phyloP scores from a whole-genome alignment of 2,797 vertebrate species.

The Rhinophrynus dorsalis region DNA sequence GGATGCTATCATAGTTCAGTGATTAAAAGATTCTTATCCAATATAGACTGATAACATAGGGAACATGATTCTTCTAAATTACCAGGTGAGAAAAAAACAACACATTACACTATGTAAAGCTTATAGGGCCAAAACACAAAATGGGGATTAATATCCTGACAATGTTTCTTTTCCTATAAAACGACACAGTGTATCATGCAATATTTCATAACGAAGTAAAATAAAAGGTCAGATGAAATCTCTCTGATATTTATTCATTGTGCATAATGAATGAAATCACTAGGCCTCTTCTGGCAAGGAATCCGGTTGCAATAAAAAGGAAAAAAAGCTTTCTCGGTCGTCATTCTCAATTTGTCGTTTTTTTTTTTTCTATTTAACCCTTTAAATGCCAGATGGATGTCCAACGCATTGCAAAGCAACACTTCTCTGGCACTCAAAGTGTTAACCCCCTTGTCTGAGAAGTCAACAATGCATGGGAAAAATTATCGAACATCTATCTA shows the following conservation, averaged over 20 bases:
- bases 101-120: constrained; percentile 42
- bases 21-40: constrained; percentile 38
- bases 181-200: constrained; percentile 45
- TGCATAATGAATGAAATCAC: constrained; percentile 41
- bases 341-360: no score
- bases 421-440: no score
- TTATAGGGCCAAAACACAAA: constrained; percentile 48
- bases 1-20: no score
- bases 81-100: neutral
- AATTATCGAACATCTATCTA: no score
- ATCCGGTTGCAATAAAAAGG: constrained; percentile 13
- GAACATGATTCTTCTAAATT: constrained; percentile 22
- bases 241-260: constrained; percentile 48
- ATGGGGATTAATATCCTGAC: constrained; percentile 49
- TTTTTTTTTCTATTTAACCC: no score
- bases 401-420: no score
- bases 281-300: constrained; percentile 28
- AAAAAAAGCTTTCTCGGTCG: neutral
- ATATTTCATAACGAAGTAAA: constrained; percentile 50
- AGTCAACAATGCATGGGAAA: no score
- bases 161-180: constrained; percentile 49
- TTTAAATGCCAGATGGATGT: no score
- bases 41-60: constrained; percentile 29
- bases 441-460: no score
- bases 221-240: constrained; percentile 50